phyloP scores from a whole-genome alignment of 37 sponge, comb jelly and placozoan species.

The Beroe ovata region DNA sequence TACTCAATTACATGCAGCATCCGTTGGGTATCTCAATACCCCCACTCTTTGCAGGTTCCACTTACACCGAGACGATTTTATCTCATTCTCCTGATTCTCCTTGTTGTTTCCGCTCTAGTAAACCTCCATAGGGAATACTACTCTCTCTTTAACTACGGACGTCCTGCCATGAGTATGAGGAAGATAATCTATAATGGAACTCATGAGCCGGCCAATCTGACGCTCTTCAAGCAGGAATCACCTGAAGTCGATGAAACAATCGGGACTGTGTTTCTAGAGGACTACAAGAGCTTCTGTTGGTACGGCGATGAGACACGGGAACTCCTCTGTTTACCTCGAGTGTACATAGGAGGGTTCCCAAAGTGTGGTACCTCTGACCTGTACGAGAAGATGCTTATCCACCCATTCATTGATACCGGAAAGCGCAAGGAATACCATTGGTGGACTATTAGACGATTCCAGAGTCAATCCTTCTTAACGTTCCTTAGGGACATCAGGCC shows the following conservation, averaged over 20 bases:
- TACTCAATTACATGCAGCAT: too few relatives aligned
- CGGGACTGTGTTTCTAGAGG: background rate
- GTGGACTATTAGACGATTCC: conserved; percentile 45
- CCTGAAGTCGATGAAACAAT: background rate
- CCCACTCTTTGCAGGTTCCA: too few relatives aligned
- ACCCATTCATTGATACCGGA: conserved; percentile 77
- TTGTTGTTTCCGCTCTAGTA: too few relatives aligned
- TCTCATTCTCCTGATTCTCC: too few relatives aligned
- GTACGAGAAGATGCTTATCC: background rate
- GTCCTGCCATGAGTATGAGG: too few relatives aligned
- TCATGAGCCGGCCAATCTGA: too few relatives aligned
- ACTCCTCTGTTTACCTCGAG: background rate
- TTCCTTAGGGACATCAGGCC: background rate
- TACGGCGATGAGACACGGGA: background rate
- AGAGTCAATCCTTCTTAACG: background rate
- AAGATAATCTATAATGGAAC: too few relatives aligned
- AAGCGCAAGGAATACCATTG: conserved; percentile 76
- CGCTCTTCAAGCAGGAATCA: background rate
- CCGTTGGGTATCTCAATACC: too few relatives aligned
- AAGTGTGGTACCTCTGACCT: conserved; percentile 9
- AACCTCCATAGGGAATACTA: too few relatives aligned
- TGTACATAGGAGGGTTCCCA: background rate
- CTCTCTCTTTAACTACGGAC: too few relatives aligned
- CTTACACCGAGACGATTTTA: too few relatives aligned
- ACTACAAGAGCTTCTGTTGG: background rate